Percentiles rank a stretch among this genome's conserved stretches.
Evolutionary conservation across 53 echinoderm and acorn worm species (phyloP).

Genomic region (Glandiceps talaboti): DNA sequence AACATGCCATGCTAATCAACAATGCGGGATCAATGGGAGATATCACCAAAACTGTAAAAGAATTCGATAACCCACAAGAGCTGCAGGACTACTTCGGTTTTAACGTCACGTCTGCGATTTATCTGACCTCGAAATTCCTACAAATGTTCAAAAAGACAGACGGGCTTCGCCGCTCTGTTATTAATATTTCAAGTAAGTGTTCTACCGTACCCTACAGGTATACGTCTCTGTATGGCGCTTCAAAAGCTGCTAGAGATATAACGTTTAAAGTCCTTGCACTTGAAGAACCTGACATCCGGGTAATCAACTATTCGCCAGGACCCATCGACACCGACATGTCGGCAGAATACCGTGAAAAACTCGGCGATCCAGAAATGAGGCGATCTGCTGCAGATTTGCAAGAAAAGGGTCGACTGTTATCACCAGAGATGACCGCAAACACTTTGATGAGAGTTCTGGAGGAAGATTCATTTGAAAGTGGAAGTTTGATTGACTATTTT

Average conservation of each 20-base stretch:
- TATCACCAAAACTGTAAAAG: constrained; percentile 18
- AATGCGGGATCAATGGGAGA: constrained; percentile 66
- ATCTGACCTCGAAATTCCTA: constrained; percentile 43
- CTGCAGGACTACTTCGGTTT: constrained; percentile 36
- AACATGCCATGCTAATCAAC: constrained; percentile 58
- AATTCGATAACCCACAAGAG: constrained; percentile 7
- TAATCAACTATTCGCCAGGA: constrained; percentile 70
- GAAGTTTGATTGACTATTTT: constrained; percentile 60
- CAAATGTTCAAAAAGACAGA: constrained; percentile 38
- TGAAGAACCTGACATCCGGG: constrained; percentile 63
- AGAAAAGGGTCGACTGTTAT: constrained; percentile 16
- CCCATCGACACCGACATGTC: constrained; percentile 59
- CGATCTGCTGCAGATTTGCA: constrained; percentile 10
- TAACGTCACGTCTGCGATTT: constrained; percentile 47
- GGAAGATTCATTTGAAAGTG: constrained; percentile 55
- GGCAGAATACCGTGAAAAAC: no score
- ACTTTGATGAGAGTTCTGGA: constrained; percentile 34
- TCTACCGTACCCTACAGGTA: constrained; percentile 35
- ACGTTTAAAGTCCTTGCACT: constrained; percentile 37
- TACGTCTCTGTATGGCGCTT: constrained; percentile 51
- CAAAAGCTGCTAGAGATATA: constrained; percentile 71
- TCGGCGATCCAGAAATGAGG: constrained; percentile 21
- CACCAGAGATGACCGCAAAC: constrained; percentile 41
- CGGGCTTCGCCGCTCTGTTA: constrained; percentile 29
- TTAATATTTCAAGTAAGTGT: constrained; percentile 38